Evolutionary conservation across 2,113 vertebrate genomes (phyloP).

Genomic region (Psilopogon haemacephalus): DNA sequence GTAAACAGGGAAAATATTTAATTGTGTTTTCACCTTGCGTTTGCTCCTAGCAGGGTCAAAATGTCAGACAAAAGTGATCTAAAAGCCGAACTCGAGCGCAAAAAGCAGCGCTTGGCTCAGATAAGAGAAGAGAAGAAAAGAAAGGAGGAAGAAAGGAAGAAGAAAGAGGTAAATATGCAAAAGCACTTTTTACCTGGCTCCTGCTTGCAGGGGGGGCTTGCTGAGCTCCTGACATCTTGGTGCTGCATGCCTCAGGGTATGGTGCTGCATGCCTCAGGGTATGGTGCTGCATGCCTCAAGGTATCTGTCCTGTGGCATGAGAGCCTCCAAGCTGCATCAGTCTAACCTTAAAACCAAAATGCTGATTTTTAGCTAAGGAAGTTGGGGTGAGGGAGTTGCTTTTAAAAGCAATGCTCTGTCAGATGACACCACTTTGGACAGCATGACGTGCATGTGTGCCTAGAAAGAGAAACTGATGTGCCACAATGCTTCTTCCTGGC

Average conservation of each 20-base stretch:
- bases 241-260: background rate
- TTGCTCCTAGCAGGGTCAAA: conserved; percentile 65
- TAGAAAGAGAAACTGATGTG: conserved; percentile 35
- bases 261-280: background rate
- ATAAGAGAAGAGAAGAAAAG: conserved; percentile 98
- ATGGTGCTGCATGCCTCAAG: background rate
- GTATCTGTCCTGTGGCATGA: background rate
- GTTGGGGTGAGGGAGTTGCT: background rate
- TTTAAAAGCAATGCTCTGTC: background rate
- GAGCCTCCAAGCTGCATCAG: background rate
- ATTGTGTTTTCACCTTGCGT: background rate
- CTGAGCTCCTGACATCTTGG: background rate
- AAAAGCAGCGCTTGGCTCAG: conserved; percentile 96
- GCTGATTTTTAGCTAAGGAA: conserved; percentile 24
- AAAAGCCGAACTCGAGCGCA: conserved; percentile 97
- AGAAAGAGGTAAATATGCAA: conserved; percentile 87
- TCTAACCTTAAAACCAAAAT: conserved; percentile 19
- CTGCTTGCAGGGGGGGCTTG: background rate
- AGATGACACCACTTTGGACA: conserved; percentile 23
- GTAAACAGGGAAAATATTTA: background rate
- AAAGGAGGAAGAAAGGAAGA: conserved; percentile 98
- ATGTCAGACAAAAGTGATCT: conserved; percentile 99
- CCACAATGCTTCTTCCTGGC: conserved; percentile 12
- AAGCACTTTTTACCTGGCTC: background rate
- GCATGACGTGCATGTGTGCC: background rate